These are phyloP conservation scores for Naja naja DNA, from an alignment of 2,113 vertebrate species.

Conservation along the genomic window DNA sequence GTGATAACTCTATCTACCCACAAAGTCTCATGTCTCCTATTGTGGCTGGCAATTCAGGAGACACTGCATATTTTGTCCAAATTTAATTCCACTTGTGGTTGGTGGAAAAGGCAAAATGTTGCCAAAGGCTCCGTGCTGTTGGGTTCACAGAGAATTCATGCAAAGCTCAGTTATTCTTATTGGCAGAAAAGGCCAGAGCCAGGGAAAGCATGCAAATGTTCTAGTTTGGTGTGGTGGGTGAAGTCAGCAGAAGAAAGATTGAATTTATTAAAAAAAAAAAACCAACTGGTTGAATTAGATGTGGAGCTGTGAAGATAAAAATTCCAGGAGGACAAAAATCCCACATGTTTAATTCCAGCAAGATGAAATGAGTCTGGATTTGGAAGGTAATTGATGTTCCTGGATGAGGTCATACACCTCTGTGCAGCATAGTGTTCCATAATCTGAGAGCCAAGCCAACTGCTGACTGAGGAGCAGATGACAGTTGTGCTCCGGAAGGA, in stretches of 20 bases:
- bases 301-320: neutral
- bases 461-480: neutral
- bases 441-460: neutral
- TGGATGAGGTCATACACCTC: neutral
- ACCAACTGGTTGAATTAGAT: neutral
- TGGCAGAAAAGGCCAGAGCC: conserved; percentile 5
- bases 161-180: conserved; percentile 16
- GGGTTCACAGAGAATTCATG: conserved; percentile 17
- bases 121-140: conserved; percentile 47
- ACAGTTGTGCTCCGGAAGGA: neutral
- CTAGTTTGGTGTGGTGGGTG: neutral
- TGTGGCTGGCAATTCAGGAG: conserved; percentile 52
- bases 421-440: neutral
- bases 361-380: neutral
- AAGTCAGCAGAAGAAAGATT: neutral
- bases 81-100: conserved; percentile 44
- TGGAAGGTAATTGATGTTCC: neutral
- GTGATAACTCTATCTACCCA: conserved; percentile 51
- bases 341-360: neutral
- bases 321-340: neutral
- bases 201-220: neutral
- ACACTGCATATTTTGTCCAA: conserved; percentile 55
- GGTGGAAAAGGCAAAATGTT: conserved; percentile 61
- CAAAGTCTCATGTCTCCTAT: conserved; percentile 52
- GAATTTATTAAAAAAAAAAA: neutral